Conservation (phyloP, 2,888 invertebrate genomes). For the Heterodera filipjevi region DNA sequence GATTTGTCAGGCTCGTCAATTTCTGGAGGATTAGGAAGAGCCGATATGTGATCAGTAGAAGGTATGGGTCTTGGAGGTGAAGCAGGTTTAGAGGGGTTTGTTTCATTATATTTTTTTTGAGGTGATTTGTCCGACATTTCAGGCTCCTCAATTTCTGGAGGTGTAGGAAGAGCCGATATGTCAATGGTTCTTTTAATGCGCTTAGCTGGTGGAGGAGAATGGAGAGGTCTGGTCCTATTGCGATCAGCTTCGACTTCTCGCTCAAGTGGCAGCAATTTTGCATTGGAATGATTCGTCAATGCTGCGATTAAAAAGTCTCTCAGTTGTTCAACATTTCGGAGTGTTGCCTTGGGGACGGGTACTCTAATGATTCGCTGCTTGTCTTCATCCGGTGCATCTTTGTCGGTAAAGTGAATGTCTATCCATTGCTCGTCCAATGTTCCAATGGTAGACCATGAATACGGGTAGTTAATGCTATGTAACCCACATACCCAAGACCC, state of each 20-base stretch:
- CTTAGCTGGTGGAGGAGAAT: not conserved
- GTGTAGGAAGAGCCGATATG: too few relatives aligned
- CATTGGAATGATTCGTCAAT: not conserved
- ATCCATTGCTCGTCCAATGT: constrained; percentile 21
- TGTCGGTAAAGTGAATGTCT: not conserved
- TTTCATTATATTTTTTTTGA: too few relatives aligned
- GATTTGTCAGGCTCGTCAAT: too few relatives aligned
- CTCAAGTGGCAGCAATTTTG: not conserved
- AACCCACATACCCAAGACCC: constrained; percentile 24
- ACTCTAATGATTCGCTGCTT: not conserved
- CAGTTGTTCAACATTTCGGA: not conserved
- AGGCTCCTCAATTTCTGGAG: too few relatives aligned
- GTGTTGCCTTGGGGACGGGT: constrained; percentile 6
- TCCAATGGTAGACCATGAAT: constrained; percentile 12
- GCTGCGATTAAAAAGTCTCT: not conserved
- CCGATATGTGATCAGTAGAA: too few relatives aligned
- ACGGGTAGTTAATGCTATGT: constrained; percentile 3
- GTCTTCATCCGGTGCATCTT: not conserved
- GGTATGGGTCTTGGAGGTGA: too few relatives aligned
- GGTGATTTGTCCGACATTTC: too few relatives aligned
- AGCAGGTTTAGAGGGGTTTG: too few relatives aligned
- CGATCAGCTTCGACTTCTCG: not conserved
- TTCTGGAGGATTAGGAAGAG: too few relatives aligned
- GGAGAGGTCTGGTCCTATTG: too few relatives aligned
- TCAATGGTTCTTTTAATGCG: too few relatives aligned